Percentiles rank a stretch among this genome's conserved stretches.
Evolutionary conservation across 2,113 vertebrate genomes (phyloP).

Genomic region (Mobula birostris): DNA sequence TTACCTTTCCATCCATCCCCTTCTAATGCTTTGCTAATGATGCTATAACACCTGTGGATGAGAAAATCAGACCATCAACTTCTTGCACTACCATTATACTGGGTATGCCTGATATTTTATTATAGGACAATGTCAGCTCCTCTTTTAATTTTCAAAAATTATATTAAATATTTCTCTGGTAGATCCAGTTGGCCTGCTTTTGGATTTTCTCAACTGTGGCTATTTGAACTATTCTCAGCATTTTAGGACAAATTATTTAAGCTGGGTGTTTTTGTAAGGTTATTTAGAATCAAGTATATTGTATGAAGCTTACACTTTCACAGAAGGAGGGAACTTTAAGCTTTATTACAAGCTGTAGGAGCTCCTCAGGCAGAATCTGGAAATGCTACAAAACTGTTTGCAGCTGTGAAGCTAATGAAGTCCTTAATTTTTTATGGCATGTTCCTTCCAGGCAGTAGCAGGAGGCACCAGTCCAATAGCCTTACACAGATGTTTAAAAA

Average conservation of each 20-base stretch:
- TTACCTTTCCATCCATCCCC: no score
- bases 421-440: neutral
- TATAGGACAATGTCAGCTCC: neutral
- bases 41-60: neutral
- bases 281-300: neutral
- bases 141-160: neutral
- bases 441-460: neutral
- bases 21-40: neutral
- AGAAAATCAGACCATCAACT: slow-evolving; percentile 1
- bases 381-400: neutral
- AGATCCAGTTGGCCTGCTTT: neutral
- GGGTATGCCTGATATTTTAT: neutral
- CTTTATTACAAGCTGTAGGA: no score
- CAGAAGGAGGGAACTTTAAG: neutral
- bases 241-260: neutral
- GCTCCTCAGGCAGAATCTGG: neutral
- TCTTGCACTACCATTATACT: neutral
- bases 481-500: neutral
- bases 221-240: neutral
- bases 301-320: neutral
- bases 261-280: neutral
- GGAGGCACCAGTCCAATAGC: neutral
- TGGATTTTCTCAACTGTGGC: neutral
- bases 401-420: neutral
- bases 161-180: neutral